A percentile compares a stretch with the other conserved stretches of the same genome.
Conservation (phyloP, 2,888 invertebrate species). For the Smittia sp. region DNA sequence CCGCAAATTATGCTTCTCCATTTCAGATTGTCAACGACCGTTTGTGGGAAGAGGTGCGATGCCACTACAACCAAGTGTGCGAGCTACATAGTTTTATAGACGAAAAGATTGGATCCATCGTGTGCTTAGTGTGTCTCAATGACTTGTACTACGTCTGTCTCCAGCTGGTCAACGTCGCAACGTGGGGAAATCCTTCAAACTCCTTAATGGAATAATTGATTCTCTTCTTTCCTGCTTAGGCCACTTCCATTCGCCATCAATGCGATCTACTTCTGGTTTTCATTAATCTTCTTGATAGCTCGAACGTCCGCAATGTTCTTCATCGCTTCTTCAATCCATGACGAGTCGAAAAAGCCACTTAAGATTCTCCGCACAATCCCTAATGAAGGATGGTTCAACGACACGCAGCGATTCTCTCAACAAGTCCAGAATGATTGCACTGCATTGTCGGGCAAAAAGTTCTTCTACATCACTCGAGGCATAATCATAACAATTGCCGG, state of each 20-base stretch:
- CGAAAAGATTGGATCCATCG: conserved; percentile 55
- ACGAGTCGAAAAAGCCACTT: conserved; percentile 19
- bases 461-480: conserved; percentile 32
- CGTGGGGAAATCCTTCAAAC: background rate
- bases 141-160: conserved; percentile 59
- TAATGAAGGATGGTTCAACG: conserved; percentile 1
- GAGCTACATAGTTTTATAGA: conserved; percentile 56
- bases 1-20: background rate
- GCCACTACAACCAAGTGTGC: conserved; percentile 57
- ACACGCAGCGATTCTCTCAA: background rate
- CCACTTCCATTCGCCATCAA: conserved; percentile 24
- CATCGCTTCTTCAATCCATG: conserved; percentile 11
- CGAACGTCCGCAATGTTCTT: conserved; percentile 26
- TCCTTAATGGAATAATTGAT: background rate
- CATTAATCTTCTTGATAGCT: conserved; percentile 8
- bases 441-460: conserved; percentile 24
- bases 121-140: conserved; percentile 58
- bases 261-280: conserved; percentile 30
- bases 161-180: conserved; percentile 47
- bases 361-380: conserved; percentile 17
- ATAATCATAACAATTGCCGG: conserved; percentile 27
- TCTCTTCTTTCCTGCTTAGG: background rate
- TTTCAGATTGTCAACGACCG: conserved; percentile 50
- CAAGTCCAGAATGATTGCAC: conserved; percentile 17
- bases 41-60: conserved; percentile 57